phyloP scores from a whole-genome alignment of 2,797 vertebrate species.

The Aselliscus stoliczkanus region DNA sequence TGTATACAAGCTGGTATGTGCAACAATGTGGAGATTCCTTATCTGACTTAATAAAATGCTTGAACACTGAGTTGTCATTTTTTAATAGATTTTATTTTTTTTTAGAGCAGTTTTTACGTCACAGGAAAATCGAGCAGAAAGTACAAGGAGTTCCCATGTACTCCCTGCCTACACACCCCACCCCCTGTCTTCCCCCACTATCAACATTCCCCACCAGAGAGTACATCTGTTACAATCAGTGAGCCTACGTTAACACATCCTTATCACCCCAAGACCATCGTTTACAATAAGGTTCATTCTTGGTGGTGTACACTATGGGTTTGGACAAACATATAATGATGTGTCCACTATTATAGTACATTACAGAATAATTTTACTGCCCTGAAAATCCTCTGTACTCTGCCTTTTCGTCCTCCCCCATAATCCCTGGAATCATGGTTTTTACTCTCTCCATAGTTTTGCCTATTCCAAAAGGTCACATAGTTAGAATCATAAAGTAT shows the following conservation, averaged over 20 bases:
- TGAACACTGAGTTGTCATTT: constrained; percentile 30
- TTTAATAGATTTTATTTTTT: not conserved
- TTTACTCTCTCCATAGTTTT: not conserved
- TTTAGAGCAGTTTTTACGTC: not conserved
- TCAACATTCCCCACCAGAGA: not conserved
- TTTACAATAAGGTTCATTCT: not conserved
- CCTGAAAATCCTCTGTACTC: not conserved
- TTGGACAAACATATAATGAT: not conserved
- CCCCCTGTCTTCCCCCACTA: not conserved
- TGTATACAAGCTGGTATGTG: constrained; percentile 5
- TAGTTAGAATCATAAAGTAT: not conserved
- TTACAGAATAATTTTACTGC: not conserved
- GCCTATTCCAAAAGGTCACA: not conserved
- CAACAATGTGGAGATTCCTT: constrained; percentile 44
- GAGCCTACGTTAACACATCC: not conserved
- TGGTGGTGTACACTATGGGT: not conserved
- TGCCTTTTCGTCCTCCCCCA: not conserved
- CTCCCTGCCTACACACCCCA: not conserved
- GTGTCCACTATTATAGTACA: not conserved
- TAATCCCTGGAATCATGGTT: not conserved
- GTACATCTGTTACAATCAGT: not conserved
- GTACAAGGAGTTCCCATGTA: not conserved
- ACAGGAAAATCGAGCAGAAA: not conserved
- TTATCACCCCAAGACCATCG: not conserved
- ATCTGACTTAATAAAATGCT: constrained; percentile 70